Conservation (phyloP, 2,888 invertebrate genomes). For the Agrotis exclamationis region DNA sequence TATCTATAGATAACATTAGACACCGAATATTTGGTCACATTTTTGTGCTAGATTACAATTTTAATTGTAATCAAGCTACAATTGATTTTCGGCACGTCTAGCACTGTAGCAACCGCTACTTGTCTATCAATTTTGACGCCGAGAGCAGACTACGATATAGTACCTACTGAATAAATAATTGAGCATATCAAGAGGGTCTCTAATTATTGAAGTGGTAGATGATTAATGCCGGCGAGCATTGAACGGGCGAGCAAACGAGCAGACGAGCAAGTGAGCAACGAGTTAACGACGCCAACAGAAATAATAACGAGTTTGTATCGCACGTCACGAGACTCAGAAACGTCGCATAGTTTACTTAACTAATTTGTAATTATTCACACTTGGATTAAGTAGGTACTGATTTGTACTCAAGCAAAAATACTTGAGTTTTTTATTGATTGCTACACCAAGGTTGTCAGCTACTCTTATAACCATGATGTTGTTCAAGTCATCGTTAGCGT, state of each 20-base stretch:
- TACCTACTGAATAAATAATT: slow-evolving; percentile 7
- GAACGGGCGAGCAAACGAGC: neutral
- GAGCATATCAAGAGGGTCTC: slow-evolving; percentile 4
- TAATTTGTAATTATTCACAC: slow-evolving; percentile 12
- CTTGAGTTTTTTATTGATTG: neutral
- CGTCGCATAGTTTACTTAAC: slow-evolving; percentile 21
- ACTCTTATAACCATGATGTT: neutral
- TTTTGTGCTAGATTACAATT: slow-evolving; percentile 7
- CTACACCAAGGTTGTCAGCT: neutral
- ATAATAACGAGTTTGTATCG: too few relatives aligned
- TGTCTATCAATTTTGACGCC: neutral
- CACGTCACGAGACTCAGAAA: neutral
- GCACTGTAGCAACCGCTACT: neutral
- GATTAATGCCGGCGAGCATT: neutral
- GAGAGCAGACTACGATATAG: neutral
- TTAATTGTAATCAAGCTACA: slow-evolving; percentile 1
- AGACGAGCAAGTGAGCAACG: neutral
- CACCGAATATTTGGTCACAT: slow-evolving; percentile 19
- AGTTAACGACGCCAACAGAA: neutral
- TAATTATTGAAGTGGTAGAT: slow-evolving; percentile 34
- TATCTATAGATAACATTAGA: slow-evolving; percentile 20
- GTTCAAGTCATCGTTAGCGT: neutral
- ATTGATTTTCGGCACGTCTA: neutral
- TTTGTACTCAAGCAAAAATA: neutral
- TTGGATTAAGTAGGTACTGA: neutral